phyloP scores from a whole-genome alignment of 2,888 invertebrate species.

The Lycocerus yunnanus region DNA sequence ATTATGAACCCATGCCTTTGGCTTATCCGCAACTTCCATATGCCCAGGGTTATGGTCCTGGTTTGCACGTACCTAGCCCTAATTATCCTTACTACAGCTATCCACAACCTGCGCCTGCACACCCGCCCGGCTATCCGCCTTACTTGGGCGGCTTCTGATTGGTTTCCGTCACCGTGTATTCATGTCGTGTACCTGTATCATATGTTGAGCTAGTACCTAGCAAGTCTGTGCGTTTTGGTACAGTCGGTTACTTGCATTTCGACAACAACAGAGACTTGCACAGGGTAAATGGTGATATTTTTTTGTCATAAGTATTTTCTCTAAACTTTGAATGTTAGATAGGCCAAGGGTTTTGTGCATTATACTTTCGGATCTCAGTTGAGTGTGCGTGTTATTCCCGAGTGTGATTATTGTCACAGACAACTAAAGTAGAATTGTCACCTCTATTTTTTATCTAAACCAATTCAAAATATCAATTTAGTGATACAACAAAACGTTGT shows the following conservation, averaged over 20 bases:
- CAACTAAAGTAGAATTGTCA: constrained; percentile 23
- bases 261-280: constrained; percentile 59
- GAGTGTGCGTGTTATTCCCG: constrained; percentile 49
- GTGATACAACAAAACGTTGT: neutral
- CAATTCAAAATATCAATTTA: neutral
- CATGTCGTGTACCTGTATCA: constrained; percentile 59
- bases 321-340: constrained; percentile 58
- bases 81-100: constrained; percentile 67
- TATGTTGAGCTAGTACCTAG: constrained; percentile 59
- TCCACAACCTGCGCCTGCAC: constrained; percentile 53
- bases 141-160: constrained; percentile 57
- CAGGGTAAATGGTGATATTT: constrained; percentile 61
- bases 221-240: constrained; percentile 58
- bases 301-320: constrained; percentile 60
- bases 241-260: constrained; percentile 58
- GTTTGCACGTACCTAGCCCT: constrained; percentile 70
- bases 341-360: constrained; percentile 58
- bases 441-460: constrained; percentile 8
- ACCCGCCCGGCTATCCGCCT: constrained; percentile 55
- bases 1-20: constrained; percentile 57
- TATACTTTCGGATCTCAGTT: constrained; percentile 54
- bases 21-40: constrained; percentile 52
- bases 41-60: constrained; percentile 57
- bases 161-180: constrained; percentile 57
- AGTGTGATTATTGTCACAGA: constrained; percentile 40